A percentile compares a stretch with the other conserved stretches of the same genome.
Evolutionary conservation across 2,113 vertebrate species (phyloP).

Genomic region (Urocolius indicus): DNA sequence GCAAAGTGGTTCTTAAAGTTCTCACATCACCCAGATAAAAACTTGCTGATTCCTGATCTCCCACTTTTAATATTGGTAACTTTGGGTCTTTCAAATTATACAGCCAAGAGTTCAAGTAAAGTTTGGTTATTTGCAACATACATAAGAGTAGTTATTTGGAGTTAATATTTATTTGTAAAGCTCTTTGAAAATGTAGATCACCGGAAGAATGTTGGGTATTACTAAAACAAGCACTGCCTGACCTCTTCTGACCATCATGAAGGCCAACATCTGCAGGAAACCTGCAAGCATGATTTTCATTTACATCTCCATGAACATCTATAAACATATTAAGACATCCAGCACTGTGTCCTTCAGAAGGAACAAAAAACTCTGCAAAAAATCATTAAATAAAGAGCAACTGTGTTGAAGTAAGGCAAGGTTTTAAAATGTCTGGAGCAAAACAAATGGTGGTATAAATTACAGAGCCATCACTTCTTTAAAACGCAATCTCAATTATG

Average conservation of each 20-base stretch:
- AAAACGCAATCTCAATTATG: background rate
- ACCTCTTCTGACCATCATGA: background rate
- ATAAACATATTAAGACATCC: background rate
- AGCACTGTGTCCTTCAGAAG: background rate
- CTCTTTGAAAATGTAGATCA: background rate
- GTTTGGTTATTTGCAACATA: background rate
- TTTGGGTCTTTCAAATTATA: background rate
- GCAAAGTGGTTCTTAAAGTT: rapidly evolving
- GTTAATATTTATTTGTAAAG: background rate
- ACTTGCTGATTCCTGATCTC: background rate
- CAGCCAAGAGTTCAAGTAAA: too few species aligned
- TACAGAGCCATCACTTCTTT: background rate
- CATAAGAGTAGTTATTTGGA: background rate
- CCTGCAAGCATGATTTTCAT: background rate
- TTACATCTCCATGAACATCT: background rate
- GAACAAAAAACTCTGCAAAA: background rate
- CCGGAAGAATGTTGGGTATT: background rate
- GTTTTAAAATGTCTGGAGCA: background rate
- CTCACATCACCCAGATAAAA: background rate
- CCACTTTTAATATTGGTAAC: background rate
- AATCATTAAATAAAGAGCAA: background rate
- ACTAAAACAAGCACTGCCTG: background rate
- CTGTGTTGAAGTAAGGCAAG: background rate
- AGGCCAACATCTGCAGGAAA: background rate
- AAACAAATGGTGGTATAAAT: background rate